Conservation (phyloP, 2,797 vertebrate genomes). For the Poeciliopsis paucimaculata region DNA sequence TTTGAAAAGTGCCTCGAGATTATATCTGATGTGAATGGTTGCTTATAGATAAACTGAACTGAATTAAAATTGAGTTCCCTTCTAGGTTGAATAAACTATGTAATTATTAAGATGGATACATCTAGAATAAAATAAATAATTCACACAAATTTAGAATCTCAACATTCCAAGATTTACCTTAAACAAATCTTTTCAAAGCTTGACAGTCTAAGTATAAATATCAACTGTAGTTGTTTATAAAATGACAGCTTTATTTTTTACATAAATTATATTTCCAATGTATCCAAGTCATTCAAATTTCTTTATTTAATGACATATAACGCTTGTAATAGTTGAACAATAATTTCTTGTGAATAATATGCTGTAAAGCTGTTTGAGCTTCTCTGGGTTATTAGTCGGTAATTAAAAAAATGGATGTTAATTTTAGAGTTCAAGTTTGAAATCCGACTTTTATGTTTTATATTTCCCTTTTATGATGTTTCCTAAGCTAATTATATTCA, state of each 20-base stretch:
- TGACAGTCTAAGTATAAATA: too few species aligned
- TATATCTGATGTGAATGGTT: background rate
- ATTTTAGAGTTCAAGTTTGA: background rate
- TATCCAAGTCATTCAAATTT: too few species aligned
- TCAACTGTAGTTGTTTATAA: too few species aligned
- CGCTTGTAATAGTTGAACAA: too few species aligned
- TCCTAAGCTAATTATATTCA: background rate
- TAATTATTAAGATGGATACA: background rate
- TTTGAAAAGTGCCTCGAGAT: background rate
- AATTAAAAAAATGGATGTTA: background rate
- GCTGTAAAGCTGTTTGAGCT: too few species aligned
- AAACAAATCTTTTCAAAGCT: too few species aligned
- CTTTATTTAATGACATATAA: too few species aligned
- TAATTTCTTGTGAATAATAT: too few species aligned
- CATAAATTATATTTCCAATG: too few species aligned
- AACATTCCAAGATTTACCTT: background rate
- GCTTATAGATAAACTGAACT: background rate
- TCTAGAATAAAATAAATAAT: background rate
- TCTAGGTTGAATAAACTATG: background rate
- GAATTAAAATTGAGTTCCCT: background rate
- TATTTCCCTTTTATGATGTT: background rate
- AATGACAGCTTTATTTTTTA: too few species aligned
- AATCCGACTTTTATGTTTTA: background rate
- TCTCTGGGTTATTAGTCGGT: background rate
- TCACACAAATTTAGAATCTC: background rate